Base-by-base conservation (phyloP, 1,140 invertebrate species). In the Drosophila cardini region DNA sequence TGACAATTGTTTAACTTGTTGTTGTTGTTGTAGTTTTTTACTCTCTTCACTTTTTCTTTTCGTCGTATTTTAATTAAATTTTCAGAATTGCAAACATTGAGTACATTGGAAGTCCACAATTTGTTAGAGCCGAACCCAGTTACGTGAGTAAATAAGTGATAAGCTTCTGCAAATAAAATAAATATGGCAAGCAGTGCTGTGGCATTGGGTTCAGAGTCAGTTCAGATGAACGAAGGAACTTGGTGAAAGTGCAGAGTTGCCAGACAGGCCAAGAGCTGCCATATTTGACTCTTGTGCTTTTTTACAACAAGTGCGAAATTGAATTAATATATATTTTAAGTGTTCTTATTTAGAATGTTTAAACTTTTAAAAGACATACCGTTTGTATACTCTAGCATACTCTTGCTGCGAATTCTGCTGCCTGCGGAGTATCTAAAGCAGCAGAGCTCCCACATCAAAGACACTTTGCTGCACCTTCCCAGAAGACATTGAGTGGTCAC, bases 401-500 rank as follows among this genome's bases (percentile, higher is more conserved):
- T 11, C 18, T 5, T 0, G 9, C n/a, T 26, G 46, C 21, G 26
- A 52, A 52, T 52, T 34, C 11, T 18, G 38, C 5, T 42, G 4
- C 8, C n/a, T n/a, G 4, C 10, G 21, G 8, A 53, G 53, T 34
- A 15, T 56, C 38, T 52, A 32, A 48, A 32, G 45, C 7, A 6
- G 7, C 11, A 9, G 26, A 26, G 26, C 15, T 21, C n/a, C 10
- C 10, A 32, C 21, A 63, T 50, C 48, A 61, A 50, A 58, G 30
- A 64, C 34, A 64, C 69, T 86, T 86, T 53, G 65, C 72, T 80
- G 45, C 67, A 69, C 58, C 48, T 84, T 83, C 72, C 76, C 13
- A 68, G 79, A 86, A 89, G 13, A 26, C 62, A 61, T 65, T 46
- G 32, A 71, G 64, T 72, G 53, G 61, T 46, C 58, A 71, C 72